Conservation (phyloP, 2,797 vertebrate species). For the Triplophysa yarkandensis region DNA sequence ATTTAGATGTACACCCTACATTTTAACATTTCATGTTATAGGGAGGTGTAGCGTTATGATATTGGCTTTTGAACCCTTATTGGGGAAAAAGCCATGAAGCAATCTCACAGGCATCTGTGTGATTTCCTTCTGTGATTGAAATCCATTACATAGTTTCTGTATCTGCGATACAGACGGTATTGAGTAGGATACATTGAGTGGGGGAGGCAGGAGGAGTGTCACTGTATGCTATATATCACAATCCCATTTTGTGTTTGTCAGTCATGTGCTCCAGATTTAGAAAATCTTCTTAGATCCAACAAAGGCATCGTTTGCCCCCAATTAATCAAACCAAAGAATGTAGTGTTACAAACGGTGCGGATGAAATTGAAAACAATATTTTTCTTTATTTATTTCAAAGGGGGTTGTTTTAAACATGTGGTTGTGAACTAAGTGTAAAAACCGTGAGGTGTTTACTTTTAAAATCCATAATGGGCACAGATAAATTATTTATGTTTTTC, state of each 20-base stretch:
- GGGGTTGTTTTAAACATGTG: slow-evolving; percentile 61
- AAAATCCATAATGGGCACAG: neutral
- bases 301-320: slow-evolving; percentile 40
- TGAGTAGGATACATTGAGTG: slow-evolving; percentile 45
- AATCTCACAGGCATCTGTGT: slow-evolving; percentile 27
- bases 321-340: slow-evolving; percentile 50
- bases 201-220: slow-evolving; percentile 33
- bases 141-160: slow-evolving; percentile 55
- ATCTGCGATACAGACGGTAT: slow-evolving; percentile 18
- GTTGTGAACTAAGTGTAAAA: slow-evolving; percentile 38
- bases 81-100: slow-evolving; percentile 24
- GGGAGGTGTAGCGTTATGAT: slow-evolving; percentile 58
- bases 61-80: slow-evolving; percentile 51
- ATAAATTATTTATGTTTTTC: neutral
- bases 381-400: slow-evolving; percentile 54
- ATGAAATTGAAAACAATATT: slow-evolving; percentile 48
- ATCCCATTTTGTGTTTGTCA: slow-evolving; percentile 59
- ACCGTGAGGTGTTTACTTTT: neutral
- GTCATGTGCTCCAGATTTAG: slow-evolving; percentile 66
- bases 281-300: slow-evolving; percentile 63
- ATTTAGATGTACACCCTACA: slow-evolving; percentile 17
- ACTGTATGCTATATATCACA: slow-evolving; percentile 49
- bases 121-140: slow-evolving; percentile 64
- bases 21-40: slow-evolving; percentile 58
- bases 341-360: slow-evolving; percentile 18